Evolutionary conservation across 2,113 vertebrate genomes (phyloP).

Genomic region (Nannobrachium achirus): DNA sequence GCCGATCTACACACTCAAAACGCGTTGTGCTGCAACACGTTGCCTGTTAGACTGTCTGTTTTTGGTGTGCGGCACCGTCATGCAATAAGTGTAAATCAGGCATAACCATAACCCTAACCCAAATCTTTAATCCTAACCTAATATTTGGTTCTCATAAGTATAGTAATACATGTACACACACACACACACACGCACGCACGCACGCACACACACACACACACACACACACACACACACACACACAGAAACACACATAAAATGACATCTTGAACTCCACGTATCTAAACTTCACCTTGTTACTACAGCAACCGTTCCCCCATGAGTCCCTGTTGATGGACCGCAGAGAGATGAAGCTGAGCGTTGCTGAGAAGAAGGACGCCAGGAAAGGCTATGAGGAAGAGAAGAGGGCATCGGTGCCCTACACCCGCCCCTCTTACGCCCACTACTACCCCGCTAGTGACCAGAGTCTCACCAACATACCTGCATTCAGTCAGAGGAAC

Average conservation of each 20-base stretch:
- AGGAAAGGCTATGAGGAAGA: conserved; percentile 95
- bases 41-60: no score
- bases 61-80: no score
- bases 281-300: neutral
- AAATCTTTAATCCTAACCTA: no score
- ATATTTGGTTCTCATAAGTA: no score
- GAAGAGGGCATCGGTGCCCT: conserved; percentile 93
- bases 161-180: no score
- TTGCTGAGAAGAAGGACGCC: conserved; percentile 92
- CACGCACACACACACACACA: neutral
- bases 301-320: conserved; percentile 93
- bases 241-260: neutral
- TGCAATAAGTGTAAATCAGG: no score
- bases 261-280: neutral
- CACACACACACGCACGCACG: no score
- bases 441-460: conserved; percentile 96
- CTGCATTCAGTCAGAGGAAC: conserved; percentile 96
- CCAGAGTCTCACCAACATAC: conserved; percentile 95
- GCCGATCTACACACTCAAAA: no score
- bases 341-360: conserved; percentile 91
- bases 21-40: no score
- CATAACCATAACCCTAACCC: no score
- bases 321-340: conserved; percentile 95
- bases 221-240: neutral
- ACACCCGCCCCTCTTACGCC: conserved; percentile 93